A percentile compares a stretch with the other conserved stretches of the same genome.
Evolutionary conservation across 2,888 invertebrate species (phyloP).

Genomic region (Philhelius pedissequus): DNA sequence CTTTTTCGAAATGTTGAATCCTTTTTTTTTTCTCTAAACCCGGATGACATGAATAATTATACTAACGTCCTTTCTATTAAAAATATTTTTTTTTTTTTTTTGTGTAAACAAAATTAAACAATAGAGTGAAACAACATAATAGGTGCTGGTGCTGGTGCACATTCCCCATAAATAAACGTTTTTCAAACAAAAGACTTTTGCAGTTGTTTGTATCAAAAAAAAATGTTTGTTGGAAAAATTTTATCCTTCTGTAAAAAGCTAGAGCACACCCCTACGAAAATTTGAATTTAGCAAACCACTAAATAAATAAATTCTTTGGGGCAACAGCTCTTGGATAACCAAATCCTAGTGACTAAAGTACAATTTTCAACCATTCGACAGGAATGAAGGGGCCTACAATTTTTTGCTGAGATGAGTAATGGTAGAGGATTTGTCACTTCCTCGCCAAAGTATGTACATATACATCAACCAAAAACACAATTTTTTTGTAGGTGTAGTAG

Average conservation of each 20-base stretch:
- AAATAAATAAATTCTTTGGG: background rate
- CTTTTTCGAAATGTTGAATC: slow-evolving; percentile 33
- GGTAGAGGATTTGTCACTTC: too few species aligned
- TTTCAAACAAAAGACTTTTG: slow-evolving; percentile 2
- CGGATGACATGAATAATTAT: slow-evolving; percentile 29
- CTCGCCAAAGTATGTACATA: too few species aligned
- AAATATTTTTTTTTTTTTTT: background rate
- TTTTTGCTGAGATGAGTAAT: too few species aligned
- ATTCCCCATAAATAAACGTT: slow-evolving; percentile 14
- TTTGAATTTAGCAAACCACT: background rate
- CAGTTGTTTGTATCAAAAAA: slow-evolving; percentile 23
- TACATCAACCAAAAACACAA: too few species aligned
- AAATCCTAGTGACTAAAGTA: too few species aligned
- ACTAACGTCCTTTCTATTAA: slow-evolving; percentile 30
- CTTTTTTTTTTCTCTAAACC: background rate
- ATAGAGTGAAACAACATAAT: slow-evolving; percentile 28
- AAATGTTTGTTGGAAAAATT: background rate
- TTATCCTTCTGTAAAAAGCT: background rate
- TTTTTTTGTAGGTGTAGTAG: too few species aligned
- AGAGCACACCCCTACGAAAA: background rate
- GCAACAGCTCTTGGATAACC: too few species aligned
- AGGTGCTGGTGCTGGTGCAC: background rate
- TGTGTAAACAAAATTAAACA: background rate
- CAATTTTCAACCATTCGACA: too few species aligned
- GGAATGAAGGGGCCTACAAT: too few species aligned